Base-by-base conservation (phyloP, 2,113 vertebrate species). In the Passer domesticus region DNA sequence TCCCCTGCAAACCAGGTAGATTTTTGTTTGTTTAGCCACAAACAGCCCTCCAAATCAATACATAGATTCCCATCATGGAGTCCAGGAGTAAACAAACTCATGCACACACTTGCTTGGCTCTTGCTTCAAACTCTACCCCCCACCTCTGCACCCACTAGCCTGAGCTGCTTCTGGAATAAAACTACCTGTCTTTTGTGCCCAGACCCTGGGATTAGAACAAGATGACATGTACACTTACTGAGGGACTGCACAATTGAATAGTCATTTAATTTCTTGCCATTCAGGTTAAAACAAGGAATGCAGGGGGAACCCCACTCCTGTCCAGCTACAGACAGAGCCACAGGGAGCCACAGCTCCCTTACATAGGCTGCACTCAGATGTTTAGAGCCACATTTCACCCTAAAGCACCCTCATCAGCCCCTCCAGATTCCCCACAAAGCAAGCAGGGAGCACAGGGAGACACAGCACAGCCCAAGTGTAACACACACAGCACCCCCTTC, bases 41-140 rank as follows among this genome's bases (percentile, higher is more conserved):
- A 92, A 74, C 41, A 87, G 68, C 52, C 16, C 37, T 87, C 44
- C 69, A 76, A 93, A 93, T 93, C 95, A 66, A 89, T 83, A 88
- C 33, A 89, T 44, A 66, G 64, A 90, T 89, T 69, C 33, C 64
- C 44, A 50, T 39, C 56, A 30, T 11, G 27, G 58, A 89, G 74
- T 31, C 59, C 47, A 49, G 50, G 50, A 77, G 18, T 66, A 92
- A 92, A 86, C n/a, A 92, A 83, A 84, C 28, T 31, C 63, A 23
- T 37, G 27, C 6, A 1, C 22, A 41, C 21, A 1, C 11, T 60
- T 24, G 13, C 49, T 39, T 15, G 44, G 28, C n/a, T 81, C 39
- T 39, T 66, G 64, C 56, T 89, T 69, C 75, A 90, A 75, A 47
- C 55, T 88, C 68, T 19, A 10, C 16, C 30, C 27, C 7, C 18